Base-by-base conservation (phyloP, 2,797 vertebrate species). In the Pachyuromys duprasi region DNA sequence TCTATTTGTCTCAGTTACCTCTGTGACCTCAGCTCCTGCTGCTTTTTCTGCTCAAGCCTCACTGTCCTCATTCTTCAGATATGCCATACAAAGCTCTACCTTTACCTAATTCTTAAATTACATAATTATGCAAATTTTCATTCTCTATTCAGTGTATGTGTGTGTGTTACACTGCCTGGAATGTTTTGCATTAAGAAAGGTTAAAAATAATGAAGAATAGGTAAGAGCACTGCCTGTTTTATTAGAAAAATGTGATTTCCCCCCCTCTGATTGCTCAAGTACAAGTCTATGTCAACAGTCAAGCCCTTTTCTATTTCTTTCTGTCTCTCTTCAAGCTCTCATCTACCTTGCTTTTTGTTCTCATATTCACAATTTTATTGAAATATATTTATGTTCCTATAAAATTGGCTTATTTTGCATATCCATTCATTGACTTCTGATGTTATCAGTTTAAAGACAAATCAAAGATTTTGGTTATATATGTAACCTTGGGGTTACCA, bases 371-470 rank as follows among this genome's bases (percentile, higher is more conserved):
- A 95, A 36, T 72, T 28, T 33, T 82, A 72, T 49, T 57, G 7
- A 72, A 93, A 88, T 89, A 72, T 49, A 57, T 60, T 78, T 86
- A 28, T 33, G 5, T 72, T 96, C 62, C 17, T 49, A 74, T 91
- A 95, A 91, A 95, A 67, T 53, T 49, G 55, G 31, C 8, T 84
- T 0, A 18, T 90, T 86, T 79, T 88, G 13, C 5, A 49, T 90
- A 65, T 83, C 7, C 14, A 70, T 11, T 31, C 33, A 28, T 81
- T 78, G n/a, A 39, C 49, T 70, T 28, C 2, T 78, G 55, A 49
- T 84, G 1, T 45, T 62, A 80, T 86, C 72, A 95, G 89, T 89
- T 89, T 22, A 76, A 92, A 94, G 36, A 69, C 24, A 62, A n/a
- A 13, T 14, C 55, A 97, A 92, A 81, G 1, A 76, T 91, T 82